Conservation (phyloP, 2,888 invertebrate species). For the Argyra leucocephala region DNA sequence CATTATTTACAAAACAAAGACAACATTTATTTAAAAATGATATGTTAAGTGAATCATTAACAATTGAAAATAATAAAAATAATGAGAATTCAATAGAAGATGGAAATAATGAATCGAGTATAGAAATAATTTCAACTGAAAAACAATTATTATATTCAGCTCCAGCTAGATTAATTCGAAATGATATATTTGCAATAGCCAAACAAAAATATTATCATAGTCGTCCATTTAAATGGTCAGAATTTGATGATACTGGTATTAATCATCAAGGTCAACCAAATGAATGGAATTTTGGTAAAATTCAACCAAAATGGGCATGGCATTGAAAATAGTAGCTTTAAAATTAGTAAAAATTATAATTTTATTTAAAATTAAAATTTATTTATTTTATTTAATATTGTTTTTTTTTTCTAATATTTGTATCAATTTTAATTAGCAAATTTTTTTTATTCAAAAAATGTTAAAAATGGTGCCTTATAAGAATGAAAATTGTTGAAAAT, state of each 20-base stretch:
- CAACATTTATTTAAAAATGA: constrained; percentile 28
- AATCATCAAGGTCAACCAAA: constrained; percentile 42
- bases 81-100: constrained; percentile 18
- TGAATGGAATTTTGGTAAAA: constrained; percentile 40
- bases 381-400: neutral
- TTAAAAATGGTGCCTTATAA: neutral
- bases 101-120: constrained; percentile 34
- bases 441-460: neutral
- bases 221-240: constrained; percentile 41
- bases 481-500: no score
- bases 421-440: neutral
- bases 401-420: neutral
- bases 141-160: constrained; percentile 29
- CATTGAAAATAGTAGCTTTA: constrained; percentile 18
- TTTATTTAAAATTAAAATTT: neutral
- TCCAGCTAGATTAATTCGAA: constrained; percentile 24
- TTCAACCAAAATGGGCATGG: constrained; percentile 42
- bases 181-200: constrained; percentile 39
- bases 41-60: constrained; percentile 13
- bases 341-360: neutral
- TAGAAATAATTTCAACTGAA: constrained; percentile 36
- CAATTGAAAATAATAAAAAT: constrained; percentile 15
- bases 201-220: constrained; percentile 29
- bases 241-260: constrained; percentile 29
- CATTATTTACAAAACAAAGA: constrained; percentile 31